phyloP scores from a whole-genome alignment of 2,888 invertebrate species.

The Dicycla oo region DNA sequence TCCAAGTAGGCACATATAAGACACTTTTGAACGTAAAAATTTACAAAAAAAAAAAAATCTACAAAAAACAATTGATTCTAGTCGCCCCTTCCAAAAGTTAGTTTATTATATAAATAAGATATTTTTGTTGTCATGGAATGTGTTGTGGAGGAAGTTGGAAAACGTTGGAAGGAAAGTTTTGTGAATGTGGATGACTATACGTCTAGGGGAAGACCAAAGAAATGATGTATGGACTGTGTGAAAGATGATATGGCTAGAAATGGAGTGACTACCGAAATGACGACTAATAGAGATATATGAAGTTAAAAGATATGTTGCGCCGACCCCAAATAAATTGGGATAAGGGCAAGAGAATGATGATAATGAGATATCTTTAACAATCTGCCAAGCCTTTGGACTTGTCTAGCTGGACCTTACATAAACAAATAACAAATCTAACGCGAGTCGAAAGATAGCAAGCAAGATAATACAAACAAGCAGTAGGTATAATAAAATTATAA shows the following conservation, averaged over 20 bases:
- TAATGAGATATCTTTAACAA: background rate
- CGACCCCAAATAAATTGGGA: background rate
- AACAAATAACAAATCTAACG: conserved; percentile 17
- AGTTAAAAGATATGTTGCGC: background rate
- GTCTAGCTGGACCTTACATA: background rate
- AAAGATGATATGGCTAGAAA: background rate
- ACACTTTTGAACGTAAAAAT: no score
- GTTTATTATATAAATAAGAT: no score
- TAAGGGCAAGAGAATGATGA: background rate
- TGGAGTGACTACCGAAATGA: background rate
- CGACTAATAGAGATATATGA: background rate
- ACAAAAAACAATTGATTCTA: no score
- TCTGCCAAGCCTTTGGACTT: background rate
- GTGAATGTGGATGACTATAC: background rate
- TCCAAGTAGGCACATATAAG: no score
- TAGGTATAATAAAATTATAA: conserved; percentile 24
- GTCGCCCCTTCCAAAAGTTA: no score
- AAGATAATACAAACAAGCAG: no score
- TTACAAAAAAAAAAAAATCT: no score
- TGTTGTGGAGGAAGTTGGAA: background rate
- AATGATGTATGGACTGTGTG: background rate
- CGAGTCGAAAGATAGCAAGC: conserved; percentile 4
- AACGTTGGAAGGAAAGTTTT: background rate
- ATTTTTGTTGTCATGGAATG: background rate
- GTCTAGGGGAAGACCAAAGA: background rate